A percentile compares a stretch with the other conserved stretches of the same genome.
These are phyloP conservation scores for Caranx ignobilis DNA, from an alignment of 2,113 vertebrate genomes.

Conservation along the genomic window DNA sequence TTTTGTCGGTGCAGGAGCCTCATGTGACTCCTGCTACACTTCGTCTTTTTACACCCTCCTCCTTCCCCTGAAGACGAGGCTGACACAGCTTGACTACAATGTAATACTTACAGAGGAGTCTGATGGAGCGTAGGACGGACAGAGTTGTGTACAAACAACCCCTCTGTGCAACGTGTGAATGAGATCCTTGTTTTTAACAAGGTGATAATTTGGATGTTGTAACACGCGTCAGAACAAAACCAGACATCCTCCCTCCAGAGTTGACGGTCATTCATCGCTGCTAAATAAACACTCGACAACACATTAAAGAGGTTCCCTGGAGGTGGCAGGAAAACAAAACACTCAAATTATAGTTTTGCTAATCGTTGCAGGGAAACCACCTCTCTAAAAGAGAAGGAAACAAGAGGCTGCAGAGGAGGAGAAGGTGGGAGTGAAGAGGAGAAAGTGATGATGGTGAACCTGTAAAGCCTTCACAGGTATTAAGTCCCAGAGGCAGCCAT, in stretches of 20 bases:
- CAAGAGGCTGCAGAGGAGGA: not conserved
- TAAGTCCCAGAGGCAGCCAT: constrained; percentile 79
- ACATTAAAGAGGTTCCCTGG: constrained; percentile 46
- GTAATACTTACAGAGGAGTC: not conserved
- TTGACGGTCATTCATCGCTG: constrained; percentile 71
- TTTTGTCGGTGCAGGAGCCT: constrained; percentile 20
- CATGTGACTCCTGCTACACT: constrained; percentile 11
- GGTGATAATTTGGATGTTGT: constrained; percentile 75
- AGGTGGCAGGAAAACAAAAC: constrained; percentile 25
- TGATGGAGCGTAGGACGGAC: constrained; percentile 20
- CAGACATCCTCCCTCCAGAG: constrained; percentile 55
- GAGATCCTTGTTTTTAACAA: constrained; percentile 64
- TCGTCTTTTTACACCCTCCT: not conserved
- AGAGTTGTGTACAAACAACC: constrained; percentile 33
- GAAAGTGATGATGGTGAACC: constrained; percentile 67
- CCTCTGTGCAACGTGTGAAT: constrained; percentile 64
- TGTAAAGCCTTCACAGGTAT: constrained; percentile 72
- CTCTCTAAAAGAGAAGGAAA: not conserved
- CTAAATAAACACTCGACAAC: constrained; percentile 72
- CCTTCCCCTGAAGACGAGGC: constrained; percentile 30
- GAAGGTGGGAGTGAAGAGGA: constrained; percentile 39
- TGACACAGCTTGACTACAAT: constrained; percentile 28
- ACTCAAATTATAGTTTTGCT: constrained; percentile 27
- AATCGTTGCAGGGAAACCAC: constrained; percentile 29
- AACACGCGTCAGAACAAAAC: constrained; percentile 66